Evolutionary conservation across 2,888 invertebrate species (phyloP), one percentile per base, ranked within the genome.

Genomic region (Drosophila putrida): DNA sequence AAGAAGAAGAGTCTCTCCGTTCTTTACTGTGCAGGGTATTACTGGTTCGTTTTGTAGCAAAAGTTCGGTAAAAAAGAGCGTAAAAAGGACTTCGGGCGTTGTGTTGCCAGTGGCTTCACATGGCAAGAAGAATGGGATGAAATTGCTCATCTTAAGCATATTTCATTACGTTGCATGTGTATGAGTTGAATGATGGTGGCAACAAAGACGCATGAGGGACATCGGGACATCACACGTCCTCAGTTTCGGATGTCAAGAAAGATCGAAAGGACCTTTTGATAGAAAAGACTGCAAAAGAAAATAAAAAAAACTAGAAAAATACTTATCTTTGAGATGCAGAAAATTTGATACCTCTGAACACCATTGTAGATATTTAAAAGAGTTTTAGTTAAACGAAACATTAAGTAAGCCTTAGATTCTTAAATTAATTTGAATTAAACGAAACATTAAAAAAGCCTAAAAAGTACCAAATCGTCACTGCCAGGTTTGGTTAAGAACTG

Each of bases 161-260:
- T 85, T 85, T 85, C 85, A 85, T 82, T 85, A 81, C 71, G 25
- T 77, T 78, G 71, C 66, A 62, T 62, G 63, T n/a, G n/a, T n/a
- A n/a, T n/a, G n/a, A n/a, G n/a, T 43, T 46, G 54, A 54, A 63
- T 54, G 61, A 41, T 49, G 60, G 25, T 50, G 49, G 28, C 27
- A 51, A 41, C 53, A 49, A 39, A 49, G 54, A 20, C 10, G 46
- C 27, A 49, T 41, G 51, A 58, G 41, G 55, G 38, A 27, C 15
- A 35, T 39, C 53, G 41, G 55, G 38, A 27, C 15, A 35, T 39
- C 53, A 15, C 15, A 58, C 36, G 64, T 71, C 80, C 70, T 78
- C 78, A 63, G 71, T 82, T 78, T 83, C 83, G 76, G 73, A 88
- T 88, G 83, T 88, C 84, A 78, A 69, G 64, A 75, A 74, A 73